phyloP scores from a whole-genome alignment of 2,888 invertebrate genomes.

The Plagodis pulveraria region DNA sequence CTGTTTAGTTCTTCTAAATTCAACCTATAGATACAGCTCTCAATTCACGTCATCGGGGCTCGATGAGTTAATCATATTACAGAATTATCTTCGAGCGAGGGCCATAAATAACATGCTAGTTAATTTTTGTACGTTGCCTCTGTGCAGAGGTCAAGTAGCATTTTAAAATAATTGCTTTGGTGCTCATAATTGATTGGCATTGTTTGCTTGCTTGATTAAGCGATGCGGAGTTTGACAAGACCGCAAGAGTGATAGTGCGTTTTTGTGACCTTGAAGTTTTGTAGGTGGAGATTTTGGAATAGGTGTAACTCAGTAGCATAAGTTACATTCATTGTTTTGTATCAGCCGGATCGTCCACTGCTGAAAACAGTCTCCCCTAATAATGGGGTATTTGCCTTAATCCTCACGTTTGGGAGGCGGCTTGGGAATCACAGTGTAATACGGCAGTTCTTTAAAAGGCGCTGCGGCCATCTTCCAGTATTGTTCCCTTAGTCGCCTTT shows the following conservation, averaged over 20 bases:
- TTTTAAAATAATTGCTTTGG: slow-evolving; percentile 66
- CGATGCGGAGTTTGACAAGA: slow-evolving; percentile 43
- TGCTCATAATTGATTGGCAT: slow-evolving; percentile 66
- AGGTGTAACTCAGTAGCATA: background rate
- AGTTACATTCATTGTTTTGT: too few relatives aligned
- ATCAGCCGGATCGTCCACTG: too few relatives aligned
- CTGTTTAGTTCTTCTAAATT: background rate
- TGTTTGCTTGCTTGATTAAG: slow-evolving; percentile 42
- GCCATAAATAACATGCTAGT: slow-evolving; percentile 68
- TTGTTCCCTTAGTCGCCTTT: too few relatives aligned
- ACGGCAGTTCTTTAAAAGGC: too few relatives aligned
- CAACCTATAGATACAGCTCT: slow-evolving; percentile 46
- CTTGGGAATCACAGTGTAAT: too few relatives aligned
- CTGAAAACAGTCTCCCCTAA: too few relatives aligned
- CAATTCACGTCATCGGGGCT: slow-evolving; percentile 49
- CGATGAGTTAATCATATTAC: slow-evolving; percentile 72
- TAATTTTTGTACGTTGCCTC: slow-evolving; percentile 66
- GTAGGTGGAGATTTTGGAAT: background rate
- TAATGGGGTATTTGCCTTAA: too few relatives aligned
- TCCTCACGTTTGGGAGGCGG: too few relatives aligned
- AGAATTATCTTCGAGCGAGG: slow-evolving; percentile 62
- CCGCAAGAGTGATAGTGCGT: slow-evolving; percentile 37
- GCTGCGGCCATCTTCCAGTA: too few relatives aligned
- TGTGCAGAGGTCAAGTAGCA: slow-evolving; percentile 65
- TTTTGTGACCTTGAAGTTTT: slow-evolving; percentile 14